Evolutionary conservation across 2,888 invertebrate species (phyloP), one percentile per base, ranked within the genome.

Genomic region (Biston betularia): DNA sequence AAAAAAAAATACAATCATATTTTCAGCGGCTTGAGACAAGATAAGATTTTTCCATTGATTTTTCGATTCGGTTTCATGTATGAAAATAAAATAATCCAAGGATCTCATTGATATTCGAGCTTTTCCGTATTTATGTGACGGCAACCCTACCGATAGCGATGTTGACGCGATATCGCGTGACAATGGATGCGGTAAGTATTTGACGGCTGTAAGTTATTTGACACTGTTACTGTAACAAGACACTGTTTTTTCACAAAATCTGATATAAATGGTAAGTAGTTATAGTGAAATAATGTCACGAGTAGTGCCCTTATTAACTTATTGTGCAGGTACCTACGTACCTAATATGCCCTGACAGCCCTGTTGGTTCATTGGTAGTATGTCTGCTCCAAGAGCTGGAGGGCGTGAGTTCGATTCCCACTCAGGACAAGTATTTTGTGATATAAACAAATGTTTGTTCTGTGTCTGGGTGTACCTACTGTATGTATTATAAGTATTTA

Each of bases 161-260:
- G 78, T 78, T 63, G 59, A 67, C 63, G 57, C 71, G 65, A 70
- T 61, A 72, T 71, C 59, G 68, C 73, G 78, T 80, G 76, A 86
- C 82, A 84, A 85, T 84, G 82, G 83, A 67, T 49, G 48, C 54
- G 67, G 83, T 49, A 58, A 58, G 42, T 79, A 74, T 78, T 78
- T 75, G 75, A 75, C 70, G 71, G 67, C 57, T 60, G 59, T 61
- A 63, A 55, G 69, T 69, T 63, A 68, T 63, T 65, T 58, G 63
- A 68, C 65, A 65, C 71, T 63, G 54, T 48, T 63, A 57, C 56
- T 60, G 67, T 66, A 68, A 69, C 53, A 65, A 54, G 61, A 69
- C 65, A 61, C 69, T 50, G 45, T 57, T 63, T 64, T 65, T 56
- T 65, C 60, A 53, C 54, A 35, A 68, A 62, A 63, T 59, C 59